phyloP scores from a whole-genome alignment of 2,113 vertebrate genomes.

The Grantiella picta region DNA sequence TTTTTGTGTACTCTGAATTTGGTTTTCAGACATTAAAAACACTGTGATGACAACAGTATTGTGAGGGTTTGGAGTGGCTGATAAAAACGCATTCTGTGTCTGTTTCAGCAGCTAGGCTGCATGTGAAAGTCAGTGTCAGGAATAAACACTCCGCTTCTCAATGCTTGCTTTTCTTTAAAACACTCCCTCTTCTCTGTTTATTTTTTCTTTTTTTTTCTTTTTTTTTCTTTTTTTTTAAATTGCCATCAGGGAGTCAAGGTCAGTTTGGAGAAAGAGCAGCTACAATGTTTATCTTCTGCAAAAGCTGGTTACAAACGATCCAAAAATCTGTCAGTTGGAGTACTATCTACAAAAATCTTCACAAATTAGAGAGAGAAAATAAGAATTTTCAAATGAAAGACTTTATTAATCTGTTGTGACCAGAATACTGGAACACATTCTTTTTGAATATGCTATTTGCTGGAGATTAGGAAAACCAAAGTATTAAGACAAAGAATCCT shows the following conservation, averaged over 20 bases:
- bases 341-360: neutral
- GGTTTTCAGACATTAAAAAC: neutral
- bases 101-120: neutral
- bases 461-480: neutral
- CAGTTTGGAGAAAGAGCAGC: neutral
- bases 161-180: neutral
- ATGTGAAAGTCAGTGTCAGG: neutral
- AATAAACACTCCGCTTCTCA: neutral
- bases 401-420: neutral
- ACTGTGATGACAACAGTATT: neutral
- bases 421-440: neutral
- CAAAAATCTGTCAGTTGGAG: neutral
- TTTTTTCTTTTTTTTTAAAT: neutral
- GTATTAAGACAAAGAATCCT: neutral
- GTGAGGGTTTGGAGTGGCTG: neutral
- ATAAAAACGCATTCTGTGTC: neutral
- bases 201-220: neutral
- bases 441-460: neutral
- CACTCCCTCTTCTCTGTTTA: fast-evolving
- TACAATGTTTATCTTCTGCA: neutral
- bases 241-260: neutral
- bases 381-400: neutral
- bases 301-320: neutral
- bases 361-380: neutral
- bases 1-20: neutral